phyloP scores from a whole-genome alignment of 2,888 invertebrate genomes.

The Tetragnatha montana region DNA sequence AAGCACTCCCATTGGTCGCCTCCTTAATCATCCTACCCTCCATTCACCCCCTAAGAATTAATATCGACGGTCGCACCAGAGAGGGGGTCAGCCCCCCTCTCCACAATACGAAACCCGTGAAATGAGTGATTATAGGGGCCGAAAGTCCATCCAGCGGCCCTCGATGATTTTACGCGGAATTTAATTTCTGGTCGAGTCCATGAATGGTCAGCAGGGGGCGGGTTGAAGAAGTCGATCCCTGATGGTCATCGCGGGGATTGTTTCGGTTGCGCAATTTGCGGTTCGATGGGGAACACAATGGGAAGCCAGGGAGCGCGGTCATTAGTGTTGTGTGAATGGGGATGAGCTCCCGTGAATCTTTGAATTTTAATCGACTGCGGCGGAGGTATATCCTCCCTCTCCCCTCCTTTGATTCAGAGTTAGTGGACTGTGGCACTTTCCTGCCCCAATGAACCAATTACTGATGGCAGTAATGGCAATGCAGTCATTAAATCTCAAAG shows the following conservation, averaged over 20 bases:
- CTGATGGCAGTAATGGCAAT: too few relatives aligned
- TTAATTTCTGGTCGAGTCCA: constrained; percentile 59
- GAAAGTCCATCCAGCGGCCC: constrained; percentile 27
- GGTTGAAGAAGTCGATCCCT: background rate
- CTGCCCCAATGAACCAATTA: too few relatives aligned
- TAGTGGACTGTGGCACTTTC: too few relatives aligned
- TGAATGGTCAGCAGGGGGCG: constrained; percentile 41
- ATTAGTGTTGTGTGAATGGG: background rate
- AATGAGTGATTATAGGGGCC: constrained; percentile 59
- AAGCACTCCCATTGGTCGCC: background rate
- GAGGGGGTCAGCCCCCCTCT: background rate
- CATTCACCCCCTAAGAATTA: constrained; percentile 1
- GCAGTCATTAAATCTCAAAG: too few relatives aligned
- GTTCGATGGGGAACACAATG: background rate
- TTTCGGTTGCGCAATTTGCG: background rate
- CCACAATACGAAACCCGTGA: constrained; percentile 21
- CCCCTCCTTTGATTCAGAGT: too few relatives aligned
- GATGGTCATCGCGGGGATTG: background rate
- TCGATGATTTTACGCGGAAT: constrained; percentile 65
- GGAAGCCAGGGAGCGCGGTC: background rate
- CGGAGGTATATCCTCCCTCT: too few relatives aligned
- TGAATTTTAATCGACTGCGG: too few relatives aligned
- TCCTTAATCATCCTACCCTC: background rate
- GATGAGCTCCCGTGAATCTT: background rate
- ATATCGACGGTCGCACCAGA: background rate